Base-by-base conservation (phyloP, 2,797 vertebrate genomes). In the Brachyalestes nurse region DNA sequence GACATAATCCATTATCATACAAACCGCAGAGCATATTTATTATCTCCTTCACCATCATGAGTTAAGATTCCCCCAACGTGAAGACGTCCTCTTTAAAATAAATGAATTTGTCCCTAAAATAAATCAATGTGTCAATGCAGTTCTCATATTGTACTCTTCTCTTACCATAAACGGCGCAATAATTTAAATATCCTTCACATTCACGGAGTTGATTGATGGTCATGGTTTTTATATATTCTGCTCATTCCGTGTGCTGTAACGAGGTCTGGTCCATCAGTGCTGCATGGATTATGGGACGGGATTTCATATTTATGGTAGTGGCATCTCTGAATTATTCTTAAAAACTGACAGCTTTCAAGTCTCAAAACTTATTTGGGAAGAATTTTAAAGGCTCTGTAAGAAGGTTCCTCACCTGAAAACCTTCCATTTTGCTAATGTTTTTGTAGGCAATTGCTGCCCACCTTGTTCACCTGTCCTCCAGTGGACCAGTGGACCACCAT, bases 101-200 rank as follows among this genome's bases (percentile, higher is more conserved):
- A 72, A 72, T 71, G 65, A 69, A 69, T 70, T 70, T 71, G 47
- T 25, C 34, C 47, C 55, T 79, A 73, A 73, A 79, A 79, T 72
- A 55, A 61, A 73, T 79, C 78, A 80, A 58, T 17, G 42, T 67
- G 62, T 80, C 78, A 80, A 17, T 6, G 62, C 57, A 21, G 71
- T 51, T 55, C n/a, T 19, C 34, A 51, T 61, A 75, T 61, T 61
- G 64, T 62, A 47, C 45, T 28, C 38, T 28, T 58, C 45, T 75
- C 51, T 40, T 49, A 38, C 72, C 55, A 61, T 81, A 81, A 75
- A 64, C 55, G 7, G 64, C 55, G 61, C 70, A 51, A 61, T 75
- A 42, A 70, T 81, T 70, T 60, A 19, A 81, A 81, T 57, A 70
- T 51, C 72, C 72, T 61, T 80, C 72, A 80, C 34, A 60, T 38